A percentile compares a stretch with the other conserved stretches of the same genome.
These are phyloP conservation scores for Corythornis cristatus DNA, from an alignment of 2,113 vertebrate genomes.

Conservation along the genomic window DNA sequence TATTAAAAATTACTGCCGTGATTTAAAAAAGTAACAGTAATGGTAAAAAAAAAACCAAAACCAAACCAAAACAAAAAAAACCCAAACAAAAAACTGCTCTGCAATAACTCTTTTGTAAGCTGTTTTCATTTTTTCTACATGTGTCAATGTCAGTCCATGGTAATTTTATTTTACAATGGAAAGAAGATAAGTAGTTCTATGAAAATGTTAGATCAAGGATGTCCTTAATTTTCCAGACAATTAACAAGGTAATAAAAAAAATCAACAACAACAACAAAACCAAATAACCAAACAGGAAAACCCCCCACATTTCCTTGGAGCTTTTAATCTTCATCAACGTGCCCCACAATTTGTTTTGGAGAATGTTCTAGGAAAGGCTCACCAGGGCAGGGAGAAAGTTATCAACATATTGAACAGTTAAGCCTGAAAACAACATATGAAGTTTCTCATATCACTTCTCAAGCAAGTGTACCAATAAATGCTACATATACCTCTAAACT, in stretches of 20 bases:
- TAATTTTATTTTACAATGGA: not conserved
- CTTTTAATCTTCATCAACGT: not conserved
- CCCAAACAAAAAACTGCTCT: too few relatives aligned
- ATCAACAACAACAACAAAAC: too few relatives aligned
- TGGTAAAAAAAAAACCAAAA: not conserved
- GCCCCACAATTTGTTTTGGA: not conserved
- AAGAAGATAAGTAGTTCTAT: not conserved
- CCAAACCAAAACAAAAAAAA: too few relatives aligned
- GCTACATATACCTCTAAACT: not conserved
- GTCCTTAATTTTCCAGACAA: not conserved
- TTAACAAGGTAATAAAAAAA: not conserved
- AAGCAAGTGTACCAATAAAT: not conserved
- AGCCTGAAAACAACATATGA: not conserved
- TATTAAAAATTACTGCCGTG: not conserved
- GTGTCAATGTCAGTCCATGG: not conserved
- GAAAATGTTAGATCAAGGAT: not conserved
- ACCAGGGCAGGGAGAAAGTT: not conserved
- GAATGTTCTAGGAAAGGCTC: not conserved
- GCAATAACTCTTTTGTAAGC: not conserved
- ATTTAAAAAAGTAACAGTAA: not conserved
- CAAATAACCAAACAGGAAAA: too few relatives aligned
- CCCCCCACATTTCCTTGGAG: not conserved
- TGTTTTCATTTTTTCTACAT: not conserved
- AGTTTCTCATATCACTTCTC: not conserved
- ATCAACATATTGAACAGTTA: not conserved